phyloP scores from a whole-genome alignment of 2,797 vertebrate species.

The Bucorvus abyssinicus region DNA sequence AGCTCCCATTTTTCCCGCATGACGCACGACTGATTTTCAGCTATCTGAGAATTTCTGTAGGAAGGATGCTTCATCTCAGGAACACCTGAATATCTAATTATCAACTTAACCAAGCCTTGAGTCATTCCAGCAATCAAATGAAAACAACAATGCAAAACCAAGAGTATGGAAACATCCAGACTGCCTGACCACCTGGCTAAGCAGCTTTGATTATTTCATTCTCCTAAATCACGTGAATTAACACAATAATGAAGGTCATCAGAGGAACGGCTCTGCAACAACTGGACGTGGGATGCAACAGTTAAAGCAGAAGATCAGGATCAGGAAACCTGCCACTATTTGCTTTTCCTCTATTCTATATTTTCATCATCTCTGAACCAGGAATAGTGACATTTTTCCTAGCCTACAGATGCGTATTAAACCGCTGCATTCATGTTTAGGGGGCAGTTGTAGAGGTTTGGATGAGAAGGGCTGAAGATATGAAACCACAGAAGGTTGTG shows the following conservation, averaged over 20 bases:
- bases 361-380: neutral
- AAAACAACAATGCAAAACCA: neutral
- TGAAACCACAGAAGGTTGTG: neutral
- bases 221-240: neutral
- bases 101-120: neutral
- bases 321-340: neutral
- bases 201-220: neutral
- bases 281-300: neutral
- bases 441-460: neutral
- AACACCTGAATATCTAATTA: neutral
- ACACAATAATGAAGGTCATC: rapidly evolving
- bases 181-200: neutral
- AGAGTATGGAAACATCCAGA: neutral
- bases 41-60: neutral
- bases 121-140: neutral
- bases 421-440: neutral
- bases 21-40: neutral
- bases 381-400: neutral
- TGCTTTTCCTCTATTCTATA: neutral
- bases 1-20: neutral
- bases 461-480: neutral
- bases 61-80: neutral
- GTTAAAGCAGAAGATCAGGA: neutral
- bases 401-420: neutral
- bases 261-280: neutral